A percentile compares a stretch with the other conserved stretches of the same genome.
Evolutionary conservation across 2,113 vertebrate species (phyloP).

Genomic region (Rhynchopsitta pachyrhyncha): DNA sequence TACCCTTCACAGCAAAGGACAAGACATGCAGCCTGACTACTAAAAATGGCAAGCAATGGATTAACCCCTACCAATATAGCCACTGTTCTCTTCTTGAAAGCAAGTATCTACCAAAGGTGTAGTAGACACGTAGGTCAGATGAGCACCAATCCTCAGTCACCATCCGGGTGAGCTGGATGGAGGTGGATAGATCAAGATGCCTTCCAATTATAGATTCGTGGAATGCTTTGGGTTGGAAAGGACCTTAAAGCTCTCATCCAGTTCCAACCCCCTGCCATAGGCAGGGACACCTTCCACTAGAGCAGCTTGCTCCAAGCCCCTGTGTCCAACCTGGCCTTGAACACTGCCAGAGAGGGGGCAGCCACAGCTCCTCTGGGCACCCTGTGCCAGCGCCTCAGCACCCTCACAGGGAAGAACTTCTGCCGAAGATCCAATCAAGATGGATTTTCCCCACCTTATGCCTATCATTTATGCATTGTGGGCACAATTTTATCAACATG

Average conservation of each 20-base stretch:
- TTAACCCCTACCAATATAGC: neutral
- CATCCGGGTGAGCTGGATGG: neutral
- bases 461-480: neutral
- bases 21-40: neutral
- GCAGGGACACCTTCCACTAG: neutral
- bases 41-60: neutral
- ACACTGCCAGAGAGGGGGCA: neutral
- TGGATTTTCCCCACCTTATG: neutral
- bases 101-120: neutral
- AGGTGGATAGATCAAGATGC: neutral
- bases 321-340: neutral
- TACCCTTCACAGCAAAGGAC: neutral
- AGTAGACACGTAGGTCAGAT: accelerated
- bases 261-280: neutral
- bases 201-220: neutral
- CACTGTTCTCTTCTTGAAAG: neutral
- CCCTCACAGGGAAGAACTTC: neutral
- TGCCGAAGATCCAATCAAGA: neutral
- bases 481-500: neutral
- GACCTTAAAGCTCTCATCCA: neutral
- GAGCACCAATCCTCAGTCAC: neutral
- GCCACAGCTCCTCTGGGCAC: neutral
- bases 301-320: neutral
- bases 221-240: neutral
- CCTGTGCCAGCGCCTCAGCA: neutral